Conservation (phyloP, 1,140 invertebrate species). For the Bombus difficillimus region DNA sequence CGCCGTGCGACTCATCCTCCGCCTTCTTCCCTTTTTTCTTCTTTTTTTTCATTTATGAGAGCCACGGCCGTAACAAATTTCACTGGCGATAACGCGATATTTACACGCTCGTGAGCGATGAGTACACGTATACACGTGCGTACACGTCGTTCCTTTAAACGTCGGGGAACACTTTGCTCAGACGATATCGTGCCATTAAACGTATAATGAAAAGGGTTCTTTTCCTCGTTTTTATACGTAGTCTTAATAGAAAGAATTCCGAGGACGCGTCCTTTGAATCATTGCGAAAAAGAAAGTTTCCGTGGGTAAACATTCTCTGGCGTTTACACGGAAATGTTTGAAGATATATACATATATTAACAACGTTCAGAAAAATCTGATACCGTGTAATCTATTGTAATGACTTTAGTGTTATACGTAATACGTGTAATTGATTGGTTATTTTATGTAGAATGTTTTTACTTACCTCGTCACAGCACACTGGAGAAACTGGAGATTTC, state of each 20-base stretch:
- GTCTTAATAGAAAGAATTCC: background rate
- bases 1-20: background rate
- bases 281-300: background rate
- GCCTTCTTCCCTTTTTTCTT: background rate
- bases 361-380: background rate
- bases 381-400: background rate
- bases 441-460: background rate
- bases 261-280: background rate
- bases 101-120: background rate
- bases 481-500: background rate
- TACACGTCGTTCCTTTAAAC: background rate
- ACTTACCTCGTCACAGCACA: background rate
- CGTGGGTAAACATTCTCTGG: background rate
- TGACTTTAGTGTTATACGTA: background rate
- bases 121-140: background rate
- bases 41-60: background rate
- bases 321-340: background rate
- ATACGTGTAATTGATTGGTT: background rate
- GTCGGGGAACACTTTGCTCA: background rate
- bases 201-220: background rate
- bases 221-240: background rate
- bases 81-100: slow-evolving; percentile 2
- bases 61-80: slow-evolving; percentile 5
- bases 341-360: background rate
- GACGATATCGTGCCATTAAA: slow-evolving; percentile 3